Percentiles rank a stretch among this genome's conserved stretches.
Conservation (phyloP, 2,888 invertebrate species). For the Leptinotarsa juncta region DNA sequence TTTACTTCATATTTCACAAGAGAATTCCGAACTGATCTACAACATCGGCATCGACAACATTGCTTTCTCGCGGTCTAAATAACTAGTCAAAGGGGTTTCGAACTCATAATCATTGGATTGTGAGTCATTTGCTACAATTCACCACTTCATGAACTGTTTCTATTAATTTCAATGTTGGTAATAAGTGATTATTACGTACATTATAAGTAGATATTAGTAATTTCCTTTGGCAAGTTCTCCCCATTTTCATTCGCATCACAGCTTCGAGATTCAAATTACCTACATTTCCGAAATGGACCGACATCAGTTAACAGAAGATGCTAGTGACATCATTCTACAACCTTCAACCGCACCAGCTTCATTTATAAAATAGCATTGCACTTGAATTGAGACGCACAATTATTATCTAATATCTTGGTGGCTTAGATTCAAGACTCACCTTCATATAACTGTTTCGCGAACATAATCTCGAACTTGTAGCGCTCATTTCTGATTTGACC, state of each 20-base stretch:
- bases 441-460: constrained; percentile 57
- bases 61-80: no score
- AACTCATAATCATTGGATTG: no score
- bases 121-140: no score
- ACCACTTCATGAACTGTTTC: no score
- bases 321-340: constrained; percentile 25
- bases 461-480: constrained; percentile 46
- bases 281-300: not conserved
- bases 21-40: no score
- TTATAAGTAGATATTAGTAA: no score
- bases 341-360: constrained; percentile 24
- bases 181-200: no score
- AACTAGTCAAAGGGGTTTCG: no score
- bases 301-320: not conserved
- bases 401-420: constrained; percentile 26
- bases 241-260: not conserved
- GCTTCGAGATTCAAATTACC: not conserved
- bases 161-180: no score
- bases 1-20: no score
- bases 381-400: constrained; percentile 29
- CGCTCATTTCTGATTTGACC: constrained; percentile 55
- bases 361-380: constrained; percentile 33
- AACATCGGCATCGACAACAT: no score
- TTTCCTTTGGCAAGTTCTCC: no score
- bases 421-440: constrained; percentile 29